Conservation (phyloP, 2,113 vertebrate genomes). For the Percopsis transmontana region DNA sequence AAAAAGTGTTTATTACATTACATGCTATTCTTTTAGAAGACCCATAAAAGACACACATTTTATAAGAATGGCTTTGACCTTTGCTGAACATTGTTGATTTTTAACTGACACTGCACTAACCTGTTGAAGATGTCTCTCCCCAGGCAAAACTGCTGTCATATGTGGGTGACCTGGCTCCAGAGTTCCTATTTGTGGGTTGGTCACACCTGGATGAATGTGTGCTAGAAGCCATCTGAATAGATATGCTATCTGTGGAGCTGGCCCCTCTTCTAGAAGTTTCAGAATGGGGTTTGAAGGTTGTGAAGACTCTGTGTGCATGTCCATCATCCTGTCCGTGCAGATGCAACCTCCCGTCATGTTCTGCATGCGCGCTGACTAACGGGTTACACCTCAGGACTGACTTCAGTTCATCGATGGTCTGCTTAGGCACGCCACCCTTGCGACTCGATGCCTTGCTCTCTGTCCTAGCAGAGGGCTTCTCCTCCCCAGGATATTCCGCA, state of each 20-base stretch:
- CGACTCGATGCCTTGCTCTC: conserved; percentile 18
- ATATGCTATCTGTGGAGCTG: conserved; percentile 44
- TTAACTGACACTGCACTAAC: conserved; percentile 52
- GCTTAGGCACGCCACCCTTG: conserved; percentile 65
- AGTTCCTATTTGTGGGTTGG: conserved; percentile 56
- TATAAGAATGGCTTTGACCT: background rate
- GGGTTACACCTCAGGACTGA: conserved; percentile 72
- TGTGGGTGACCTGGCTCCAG: conserved; percentile 32
- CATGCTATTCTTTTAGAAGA: background rate
- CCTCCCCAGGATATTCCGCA: conserved; percentile 28
- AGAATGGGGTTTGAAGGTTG: conserved; percentile 72
- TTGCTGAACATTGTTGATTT: background rate
- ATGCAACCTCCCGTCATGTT: conserved; percentile 45
- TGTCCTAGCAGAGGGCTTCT: background rate
- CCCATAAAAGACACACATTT: background rate
- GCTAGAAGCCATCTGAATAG: conserved; percentile 51
- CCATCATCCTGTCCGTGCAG: conserved; percentile 60
- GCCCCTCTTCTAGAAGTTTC: conserved; percentile 68
- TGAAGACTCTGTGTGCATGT: conserved; percentile 53
- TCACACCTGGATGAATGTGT: conserved; percentile 67
- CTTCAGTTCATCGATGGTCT: conserved; percentile 81
- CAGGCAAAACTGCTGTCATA: conserved; percentile 40
- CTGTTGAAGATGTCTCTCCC: conserved; percentile 59
- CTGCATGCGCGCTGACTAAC: conserved; percentile 49
- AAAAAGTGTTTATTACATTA: no score